Base-by-base conservation (phyloP, 2,797 vertebrate species). In the Decapterus maruadsi region DNA sequence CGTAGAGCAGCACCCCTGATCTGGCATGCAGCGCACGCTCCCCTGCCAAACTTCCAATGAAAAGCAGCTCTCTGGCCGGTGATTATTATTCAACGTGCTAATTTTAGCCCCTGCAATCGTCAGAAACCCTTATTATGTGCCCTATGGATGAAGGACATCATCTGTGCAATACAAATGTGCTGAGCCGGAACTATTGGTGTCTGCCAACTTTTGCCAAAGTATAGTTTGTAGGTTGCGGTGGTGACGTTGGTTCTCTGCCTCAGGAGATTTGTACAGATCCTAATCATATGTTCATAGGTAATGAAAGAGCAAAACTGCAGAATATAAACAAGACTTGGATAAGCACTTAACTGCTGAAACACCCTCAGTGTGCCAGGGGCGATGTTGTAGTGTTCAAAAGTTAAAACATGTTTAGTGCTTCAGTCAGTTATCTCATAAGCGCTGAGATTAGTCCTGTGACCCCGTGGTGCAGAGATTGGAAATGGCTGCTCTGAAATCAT, bases 81-180 rank as follows among this genome's bases (percentile, higher is more conserved):
- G 80, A 81, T 92, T 89, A 91, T 92, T 86, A 90, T 89, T 89
- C 80, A 84, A 84, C 76, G 58, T 73, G 86, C 87, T 94, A 90
- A 92, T 92, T 94, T 93, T 90, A 93, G 87, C 85, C 67, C 57
- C 55, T 64, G 73, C 75, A 65, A 55, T 87, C 46, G 42, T 87
- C 76, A 81, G 48, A 88, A 85, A 72, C 67, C 67, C 75, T 82
- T 59, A 84, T 82, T 89, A 79, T 85, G 63, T 80, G 22, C 70
- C 68, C 48, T 78, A 42, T 50, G 59, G 69, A 87, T 76, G 68
- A 83, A 87, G 66, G 29, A 68, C 31, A 45, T 84, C 71, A 86
- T 84, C 77, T 82, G 68, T 48, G 60, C 61, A 38, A 51, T 69
- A 55, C 60, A 80, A 57, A 80, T 58, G 75, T 75, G 81, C 80